phyloP scores from a whole-genome alignment of 30 jellyfish, hydroid and myxozoan species.

The Chironex yamaguchii region DNA sequence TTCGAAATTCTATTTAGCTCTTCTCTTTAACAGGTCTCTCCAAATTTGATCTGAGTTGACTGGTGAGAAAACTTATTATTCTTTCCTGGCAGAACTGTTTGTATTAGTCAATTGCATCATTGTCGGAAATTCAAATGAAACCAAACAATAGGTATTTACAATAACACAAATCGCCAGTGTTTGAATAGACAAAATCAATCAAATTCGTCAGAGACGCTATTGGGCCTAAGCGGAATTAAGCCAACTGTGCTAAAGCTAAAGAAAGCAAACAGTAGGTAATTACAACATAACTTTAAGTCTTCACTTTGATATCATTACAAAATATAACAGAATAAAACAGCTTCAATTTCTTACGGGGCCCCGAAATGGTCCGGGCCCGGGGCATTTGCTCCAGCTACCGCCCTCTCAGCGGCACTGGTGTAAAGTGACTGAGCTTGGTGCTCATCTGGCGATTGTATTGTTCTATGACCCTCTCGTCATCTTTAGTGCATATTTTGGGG shows the following conservation, averaged over 20 bases:
- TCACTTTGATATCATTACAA: constrained; percentile 35
- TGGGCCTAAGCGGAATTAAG: background rate
- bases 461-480: no score
- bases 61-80: no score
- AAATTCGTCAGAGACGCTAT: background rate
- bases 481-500: no score
- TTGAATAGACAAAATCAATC: constrained; percentile 15
- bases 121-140: background rate
- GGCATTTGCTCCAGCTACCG: constrained; percentile 39
- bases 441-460: no score
- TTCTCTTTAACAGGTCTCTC: constrained; percentile 36
- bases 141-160: background rate
- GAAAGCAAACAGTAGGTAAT: background rate
- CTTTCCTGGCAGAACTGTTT: background rate
- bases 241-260: background rate
- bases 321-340: constrained; percentile 17
- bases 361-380: constrained; percentile 46
- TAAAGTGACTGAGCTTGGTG: no score
- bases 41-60: constrained; percentile 7
- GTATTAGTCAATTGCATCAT: constrained; percentile 26
- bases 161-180: background rate
- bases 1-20: constrained; percentile 23
- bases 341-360: constrained; percentile 41
- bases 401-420: constrained; percentile 45
- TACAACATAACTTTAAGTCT: background rate